phyloP scores from a whole-genome alignment of 2,113 vertebrate genomes.

The Oriolus oriolus region DNA sequence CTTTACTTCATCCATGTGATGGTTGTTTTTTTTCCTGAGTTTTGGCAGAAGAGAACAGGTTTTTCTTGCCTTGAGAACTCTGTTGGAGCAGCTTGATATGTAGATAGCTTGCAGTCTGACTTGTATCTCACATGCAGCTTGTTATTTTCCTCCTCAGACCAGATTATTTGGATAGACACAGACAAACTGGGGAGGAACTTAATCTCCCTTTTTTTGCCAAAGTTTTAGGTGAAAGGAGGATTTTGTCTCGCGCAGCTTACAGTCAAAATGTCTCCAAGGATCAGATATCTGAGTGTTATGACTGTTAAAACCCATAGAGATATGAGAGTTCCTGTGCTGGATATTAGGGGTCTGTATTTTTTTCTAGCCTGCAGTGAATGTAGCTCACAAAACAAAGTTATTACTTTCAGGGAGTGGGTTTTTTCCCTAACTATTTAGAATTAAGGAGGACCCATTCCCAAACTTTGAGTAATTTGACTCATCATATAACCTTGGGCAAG shows the following conservation, averaged over 20 bases:
- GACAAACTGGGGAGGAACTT: neutral
- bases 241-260: neutral
- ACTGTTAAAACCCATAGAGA: neutral
- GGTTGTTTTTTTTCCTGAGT: neutral
- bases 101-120: constrained; percentile 26
- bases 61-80: constrained; percentile 51
- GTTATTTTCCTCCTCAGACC: neutral
- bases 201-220: neutral
- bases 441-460: constrained; percentile 42
- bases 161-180: neutral
- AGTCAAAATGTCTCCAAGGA: neutral
- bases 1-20: neutral
- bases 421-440: neutral
- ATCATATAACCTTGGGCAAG: constrained; percentile 11
- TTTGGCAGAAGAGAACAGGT: constrained; percentile 46
- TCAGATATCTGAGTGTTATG: neutral
- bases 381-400: neutral
- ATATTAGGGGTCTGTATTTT: neutral
- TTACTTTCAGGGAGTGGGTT: neutral
- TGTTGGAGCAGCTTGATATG: constrained; percentile 26
- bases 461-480: constrained; percentile 41
- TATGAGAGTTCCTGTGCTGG: neutral
- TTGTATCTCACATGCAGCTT: neutral
- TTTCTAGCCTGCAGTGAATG: neutral
- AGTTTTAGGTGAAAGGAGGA: neutral